Conservation (phyloP, 2,888 invertebrate species). For the Watsonalla binaria region DNA sequence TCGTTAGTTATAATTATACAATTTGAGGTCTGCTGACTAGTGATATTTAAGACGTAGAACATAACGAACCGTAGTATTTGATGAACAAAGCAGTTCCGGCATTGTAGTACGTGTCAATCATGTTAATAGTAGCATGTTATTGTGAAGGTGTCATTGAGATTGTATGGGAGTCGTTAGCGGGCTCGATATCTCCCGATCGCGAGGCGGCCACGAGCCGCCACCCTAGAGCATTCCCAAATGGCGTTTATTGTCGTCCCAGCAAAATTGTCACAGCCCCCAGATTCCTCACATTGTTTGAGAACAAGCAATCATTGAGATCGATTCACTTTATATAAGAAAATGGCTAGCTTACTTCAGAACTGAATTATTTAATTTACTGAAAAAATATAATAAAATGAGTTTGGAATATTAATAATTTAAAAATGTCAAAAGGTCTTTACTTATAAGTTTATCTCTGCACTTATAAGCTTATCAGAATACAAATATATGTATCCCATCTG, state of each 20-base stretch:
- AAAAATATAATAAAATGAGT: no score
- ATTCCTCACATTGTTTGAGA: constrained; percentile 31
- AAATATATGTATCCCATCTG: constrained; percentile 14
- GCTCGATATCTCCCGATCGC: constrained; percentile 27
- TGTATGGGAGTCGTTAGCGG: constrained; percentile 33
- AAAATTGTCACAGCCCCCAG: constrained; percentile 30
- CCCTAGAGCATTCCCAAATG: constrained; percentile 27
- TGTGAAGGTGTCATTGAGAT: constrained; percentile 29
- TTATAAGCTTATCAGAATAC: constrained; percentile 14
- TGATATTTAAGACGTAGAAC: no score
- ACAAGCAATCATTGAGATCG: constrained; percentile 21
- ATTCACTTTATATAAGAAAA: neutral
- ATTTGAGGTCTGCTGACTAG: no score
- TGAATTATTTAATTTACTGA: no score
- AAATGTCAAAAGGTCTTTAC: neutral
- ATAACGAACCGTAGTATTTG: neutral
- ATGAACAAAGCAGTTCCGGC: neutral
- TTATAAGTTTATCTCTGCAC: no score
- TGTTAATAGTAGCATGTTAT: constrained; percentile 4
- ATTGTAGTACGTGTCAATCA: neutral
- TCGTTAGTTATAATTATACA: no score
- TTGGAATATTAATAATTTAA: neutral
- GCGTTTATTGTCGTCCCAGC: constrained; percentile 32
- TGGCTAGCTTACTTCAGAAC: no score
- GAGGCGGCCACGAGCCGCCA: constrained; percentile 11